A percentile compares a stretch with the other conserved stretches of the same genome.
Conservation (phyloP, 2,113 vertebrate species). For the Pygoscelis adeliae region DNA sequence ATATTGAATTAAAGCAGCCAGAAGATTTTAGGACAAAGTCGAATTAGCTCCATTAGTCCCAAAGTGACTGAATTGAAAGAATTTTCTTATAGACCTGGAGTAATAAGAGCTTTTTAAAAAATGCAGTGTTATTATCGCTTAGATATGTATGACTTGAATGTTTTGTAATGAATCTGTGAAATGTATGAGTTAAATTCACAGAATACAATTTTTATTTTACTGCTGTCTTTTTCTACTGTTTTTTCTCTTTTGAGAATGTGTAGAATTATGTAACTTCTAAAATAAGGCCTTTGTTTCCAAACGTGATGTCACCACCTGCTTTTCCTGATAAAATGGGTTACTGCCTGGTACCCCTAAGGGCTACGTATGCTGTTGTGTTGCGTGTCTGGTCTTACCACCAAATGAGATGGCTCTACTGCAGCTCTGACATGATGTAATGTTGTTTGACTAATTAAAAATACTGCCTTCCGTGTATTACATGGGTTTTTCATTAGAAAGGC, state of each 20-base stretch:
- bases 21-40: not conserved
- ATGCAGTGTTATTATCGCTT: not conserved
- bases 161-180: not conserved
- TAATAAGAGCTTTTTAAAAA: constrained; percentile 9
- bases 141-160: not conserved
- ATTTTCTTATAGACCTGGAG: not conserved
- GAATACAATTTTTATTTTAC: not conserved
- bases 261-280: not conserved
- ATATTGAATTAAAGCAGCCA: constrained; percentile 15
- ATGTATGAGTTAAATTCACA: not conserved
- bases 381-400: not conserved
- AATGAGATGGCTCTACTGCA: not conserved
- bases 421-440: not conserved
- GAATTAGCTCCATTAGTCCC: constrained; percentile 19
- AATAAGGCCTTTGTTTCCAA: not conserved
- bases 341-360: not conserved
- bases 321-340: not conserved
- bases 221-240: not conserved
- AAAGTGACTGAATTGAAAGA: not conserved
- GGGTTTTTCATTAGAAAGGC: not conserved
- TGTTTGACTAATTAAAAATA: not conserved
- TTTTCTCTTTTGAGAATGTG: not conserved
- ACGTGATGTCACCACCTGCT: not conserved
- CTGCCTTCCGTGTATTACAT: not conserved
- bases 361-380: not conserved